Percentiles rank a stretch among this genome's conserved stretches.
phyloP scores from a whole-genome alignment of 2,113 vertebrate genomes.

The Daubentonia madagascariensis region DNA sequence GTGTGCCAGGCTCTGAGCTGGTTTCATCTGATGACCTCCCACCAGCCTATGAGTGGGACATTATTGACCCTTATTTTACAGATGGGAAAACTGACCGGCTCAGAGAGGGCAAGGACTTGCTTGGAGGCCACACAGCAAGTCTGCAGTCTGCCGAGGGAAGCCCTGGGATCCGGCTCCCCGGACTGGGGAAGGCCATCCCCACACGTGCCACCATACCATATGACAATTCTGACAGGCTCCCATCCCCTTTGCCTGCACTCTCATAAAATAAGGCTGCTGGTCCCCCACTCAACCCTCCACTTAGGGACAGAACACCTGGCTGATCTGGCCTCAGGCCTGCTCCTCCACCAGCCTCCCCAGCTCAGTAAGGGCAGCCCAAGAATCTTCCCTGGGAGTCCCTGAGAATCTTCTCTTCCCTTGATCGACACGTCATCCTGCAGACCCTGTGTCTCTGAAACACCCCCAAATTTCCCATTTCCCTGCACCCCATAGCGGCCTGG shows the following conservation, averaged over 20 bases:
- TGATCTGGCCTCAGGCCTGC: not conserved
- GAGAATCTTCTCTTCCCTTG: not conserved
- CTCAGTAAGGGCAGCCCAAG: not conserved
- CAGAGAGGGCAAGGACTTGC: not conserved
- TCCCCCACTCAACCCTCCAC: too few relatives aligned
- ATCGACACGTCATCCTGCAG: not conserved
- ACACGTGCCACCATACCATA: not conserved
- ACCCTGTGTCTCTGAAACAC: not conserved
- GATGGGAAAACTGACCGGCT: not conserved
- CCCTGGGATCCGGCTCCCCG: not conserved
- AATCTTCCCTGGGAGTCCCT: not conserved
- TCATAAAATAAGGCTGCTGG: not conserved
- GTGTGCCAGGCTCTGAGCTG: not conserved
- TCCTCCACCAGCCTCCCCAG: not conserved
- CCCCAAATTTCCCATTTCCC: not conserved
- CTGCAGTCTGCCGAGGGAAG: not conserved
- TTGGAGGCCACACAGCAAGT: not conserved
- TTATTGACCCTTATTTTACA: not conserved
- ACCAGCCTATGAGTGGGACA: not conserved
- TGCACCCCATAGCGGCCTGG: not conserved
- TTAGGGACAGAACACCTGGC: not conserved
- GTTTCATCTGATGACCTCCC: not conserved
- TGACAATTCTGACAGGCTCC: not conserved
- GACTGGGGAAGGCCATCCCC: not conserved
- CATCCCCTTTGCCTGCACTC: not conserved